Evolutionary conservation across 2,797 vertebrate genomes (phyloP).

Genomic region (Loris lydekkerianus): DNA sequence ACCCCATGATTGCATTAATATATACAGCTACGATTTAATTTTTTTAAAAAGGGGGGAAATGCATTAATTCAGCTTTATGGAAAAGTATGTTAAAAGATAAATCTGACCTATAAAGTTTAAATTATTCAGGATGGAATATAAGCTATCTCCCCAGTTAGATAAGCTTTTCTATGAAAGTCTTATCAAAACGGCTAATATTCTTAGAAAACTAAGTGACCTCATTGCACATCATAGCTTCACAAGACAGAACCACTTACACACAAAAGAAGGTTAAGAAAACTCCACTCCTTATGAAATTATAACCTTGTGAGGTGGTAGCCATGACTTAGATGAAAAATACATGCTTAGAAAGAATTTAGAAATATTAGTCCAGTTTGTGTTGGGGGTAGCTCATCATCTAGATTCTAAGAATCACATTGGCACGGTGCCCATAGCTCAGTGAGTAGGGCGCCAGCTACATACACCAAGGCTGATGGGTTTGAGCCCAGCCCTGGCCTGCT

Average conservation of each 20-base stretch:
- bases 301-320: neutral
- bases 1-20: too few species aligned
- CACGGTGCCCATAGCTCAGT: too few species aligned
- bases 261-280: constrained; percentile 4
- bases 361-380: neutral
- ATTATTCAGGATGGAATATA: neutral
- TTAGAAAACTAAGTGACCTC: constrained; percentile 54
- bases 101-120: constrained; percentile 21
- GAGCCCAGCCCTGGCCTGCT: too few species aligned
- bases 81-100: neutral
- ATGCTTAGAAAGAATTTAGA: constrained; percentile 39
- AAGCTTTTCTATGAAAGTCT: constrained; percentile 50
- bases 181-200: constrained; percentile 42
- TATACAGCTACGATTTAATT: too few species aligned
- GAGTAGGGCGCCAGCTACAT: too few species aligned
- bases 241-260: neutral
- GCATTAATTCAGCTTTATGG: neutral
- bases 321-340: neutral
- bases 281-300: constrained; percentile 41
- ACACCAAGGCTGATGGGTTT: too few species aligned
- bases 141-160: neutral
- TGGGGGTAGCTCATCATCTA: neutral
- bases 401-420: neutral
- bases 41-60: too few species aligned
- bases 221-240: neutral